Percentiles rank a stretch among this genome's conserved stretches.
These are phyloP conservation scores for Lottia scabra DNA, from an alignment of 2,888 invertebrate species.

Conservation along the genomic window DNA sequence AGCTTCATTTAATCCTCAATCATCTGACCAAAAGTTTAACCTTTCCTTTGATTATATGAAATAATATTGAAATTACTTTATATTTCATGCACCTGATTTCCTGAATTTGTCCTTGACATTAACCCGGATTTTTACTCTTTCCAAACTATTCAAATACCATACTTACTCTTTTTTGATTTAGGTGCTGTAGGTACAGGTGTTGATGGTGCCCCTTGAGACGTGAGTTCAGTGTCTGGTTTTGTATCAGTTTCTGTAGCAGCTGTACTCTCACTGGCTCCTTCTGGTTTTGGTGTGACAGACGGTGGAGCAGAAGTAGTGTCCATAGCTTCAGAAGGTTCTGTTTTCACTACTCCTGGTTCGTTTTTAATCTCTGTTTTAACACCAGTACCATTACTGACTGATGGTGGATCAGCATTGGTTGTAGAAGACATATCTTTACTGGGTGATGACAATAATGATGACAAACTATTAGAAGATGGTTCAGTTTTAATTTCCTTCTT, in stretches of 20 bases:
- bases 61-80: no score
- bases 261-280: conserved; percentile 23
- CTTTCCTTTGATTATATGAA: no score
- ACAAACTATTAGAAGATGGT: conserved; percentile 41
- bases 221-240: conserved; percentile 14
- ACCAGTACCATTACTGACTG: conserved; percentile 10
- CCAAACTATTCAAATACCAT: no score
- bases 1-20: neutral
- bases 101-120: no score
- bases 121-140: no score
- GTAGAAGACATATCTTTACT: conserved; percentile 31
- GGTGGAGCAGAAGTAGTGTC: neutral
- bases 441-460: conserved; percentile 18
- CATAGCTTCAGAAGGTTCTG: neutral
- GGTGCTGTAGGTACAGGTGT: conserved; percentile 17
- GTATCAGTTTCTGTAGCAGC: neutral
- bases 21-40: no score
- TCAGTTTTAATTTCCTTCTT: conserved; percentile 50
- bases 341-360: neutral
- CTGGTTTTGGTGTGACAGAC: conserved; percentile 1
- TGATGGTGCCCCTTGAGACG: conserved; percentile 10
- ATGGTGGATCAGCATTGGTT: conserved; percentile 24
- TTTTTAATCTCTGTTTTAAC: conserved; percentile 16
- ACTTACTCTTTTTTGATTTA: conserved; percentile 30
- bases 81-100: no score